These are phyloP conservation scores for Phoxinus phoxinus DNA, from an alignment of 2,113 vertebrate genomes.

Conservation along the genomic window DNA sequence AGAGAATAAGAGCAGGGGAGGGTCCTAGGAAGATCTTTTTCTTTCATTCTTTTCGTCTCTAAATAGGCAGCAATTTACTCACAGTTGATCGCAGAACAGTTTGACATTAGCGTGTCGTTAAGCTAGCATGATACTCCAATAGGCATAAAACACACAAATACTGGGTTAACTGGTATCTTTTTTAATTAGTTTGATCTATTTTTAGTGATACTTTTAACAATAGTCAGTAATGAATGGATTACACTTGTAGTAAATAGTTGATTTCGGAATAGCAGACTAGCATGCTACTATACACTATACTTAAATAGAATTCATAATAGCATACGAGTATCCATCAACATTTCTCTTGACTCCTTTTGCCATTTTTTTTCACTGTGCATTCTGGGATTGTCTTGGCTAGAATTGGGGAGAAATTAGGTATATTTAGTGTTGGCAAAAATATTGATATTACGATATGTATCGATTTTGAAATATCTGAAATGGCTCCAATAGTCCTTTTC, in stretches of 20 bases:
- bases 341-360: background rate
- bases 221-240: background rate
- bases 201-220: background rate
- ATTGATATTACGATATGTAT: no score
- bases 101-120: background rate
- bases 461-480: no score
- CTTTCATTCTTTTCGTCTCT: background rate
- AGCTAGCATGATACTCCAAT: background rate
- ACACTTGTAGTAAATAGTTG: background rate
- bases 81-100: background rate
- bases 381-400: background rate
- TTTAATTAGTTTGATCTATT: background rate
- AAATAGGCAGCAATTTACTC: background rate
- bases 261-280: background rate
- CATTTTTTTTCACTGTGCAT: background rate
- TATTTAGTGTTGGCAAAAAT: no score
- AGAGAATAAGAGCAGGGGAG: slow-evolving; percentile 14
- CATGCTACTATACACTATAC: background rate
- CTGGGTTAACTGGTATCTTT: background rate
- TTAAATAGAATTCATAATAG: background rate
- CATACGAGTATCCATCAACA: background rate
- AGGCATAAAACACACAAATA: background rate
- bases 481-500: no score
- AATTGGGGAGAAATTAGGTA: background rate
- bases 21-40: background rate